phyloP scores from a whole-genome alignment of 2,888 invertebrate genomes.

The Aporophyla nigra region DNA sequence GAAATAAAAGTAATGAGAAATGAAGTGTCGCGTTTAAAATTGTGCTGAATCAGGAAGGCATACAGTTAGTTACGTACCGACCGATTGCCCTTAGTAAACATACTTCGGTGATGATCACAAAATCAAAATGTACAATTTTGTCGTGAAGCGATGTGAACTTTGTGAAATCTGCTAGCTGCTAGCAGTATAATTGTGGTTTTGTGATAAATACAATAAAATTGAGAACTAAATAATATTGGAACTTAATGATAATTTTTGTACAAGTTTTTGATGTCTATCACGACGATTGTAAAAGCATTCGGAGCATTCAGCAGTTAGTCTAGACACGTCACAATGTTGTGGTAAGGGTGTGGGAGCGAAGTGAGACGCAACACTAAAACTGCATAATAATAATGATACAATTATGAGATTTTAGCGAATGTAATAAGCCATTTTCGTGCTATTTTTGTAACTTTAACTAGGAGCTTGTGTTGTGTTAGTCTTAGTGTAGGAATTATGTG shows the following conservation, averaged over 20 bases:
- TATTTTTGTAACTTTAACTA: conserved; percentile 88
- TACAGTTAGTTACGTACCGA: conserved; percentile 7
- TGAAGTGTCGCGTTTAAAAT: conserved; percentile 9
- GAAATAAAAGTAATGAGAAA: conserved; percentile 21
- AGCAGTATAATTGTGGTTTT: conserved; percentile 89
- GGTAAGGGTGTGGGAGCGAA: conserved; percentile 62
- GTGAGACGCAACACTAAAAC: conserved; percentile 82
- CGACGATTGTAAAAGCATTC: conserved; percentile 72
- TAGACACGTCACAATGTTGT: conserved; percentile 62
- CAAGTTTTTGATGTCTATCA: conserved; percentile 81
- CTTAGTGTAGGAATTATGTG: conserved; percentile 75
- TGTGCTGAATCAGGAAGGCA: conserved; percentile 27
- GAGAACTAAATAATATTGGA: conserved; percentile 83
- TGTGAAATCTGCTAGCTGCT: conserved; percentile 89
- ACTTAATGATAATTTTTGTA: conserved; percentile 86
- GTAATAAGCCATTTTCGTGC: conserved; percentile 87
- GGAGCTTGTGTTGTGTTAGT: conserved; percentile 90
- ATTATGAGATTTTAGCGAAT: conserved; percentile 85
- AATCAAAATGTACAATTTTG: conserved; percentile 78
- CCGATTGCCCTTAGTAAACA: conserved; percentile 40
- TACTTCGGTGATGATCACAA: conserved; percentile 79
- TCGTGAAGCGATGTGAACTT: conserved; percentile 78
- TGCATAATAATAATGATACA: conserved; percentile 82
- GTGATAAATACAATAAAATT: conserved; percentile 90
- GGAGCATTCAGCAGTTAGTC: conserved; percentile 71